A percentile compares a stretch with the other conserved stretches of the same genome.
Conservation (phyloP, 2,113 vertebrate species). For the Piaya cayana region DNA sequence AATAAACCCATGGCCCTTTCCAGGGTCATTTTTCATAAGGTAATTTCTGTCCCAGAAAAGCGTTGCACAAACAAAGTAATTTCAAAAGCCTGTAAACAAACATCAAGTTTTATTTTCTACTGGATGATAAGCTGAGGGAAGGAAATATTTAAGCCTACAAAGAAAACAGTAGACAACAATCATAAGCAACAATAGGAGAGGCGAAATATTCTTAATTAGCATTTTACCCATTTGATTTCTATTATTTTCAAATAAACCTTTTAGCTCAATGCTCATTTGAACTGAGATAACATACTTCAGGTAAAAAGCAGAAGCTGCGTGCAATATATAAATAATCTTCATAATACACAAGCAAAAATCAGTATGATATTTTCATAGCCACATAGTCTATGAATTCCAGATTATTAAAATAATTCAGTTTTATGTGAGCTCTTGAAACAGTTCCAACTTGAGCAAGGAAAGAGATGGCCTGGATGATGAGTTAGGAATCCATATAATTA, state of each 20-base stretch:
- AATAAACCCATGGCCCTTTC: neutral
- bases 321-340: neutral
- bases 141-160: neutral
- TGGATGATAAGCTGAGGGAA: neutral
- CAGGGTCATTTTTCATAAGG: neutral
- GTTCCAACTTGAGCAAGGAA: conserved; percentile 4
- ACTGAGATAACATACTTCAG: neutral
- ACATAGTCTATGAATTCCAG: neutral
- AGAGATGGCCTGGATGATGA: neutral
- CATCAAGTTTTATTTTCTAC: neutral
- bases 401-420: conserved; percentile 6
- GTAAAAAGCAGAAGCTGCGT: neutral
- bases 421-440: conserved; percentile 12
- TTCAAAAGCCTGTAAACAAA: neutral
- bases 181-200: neutral
- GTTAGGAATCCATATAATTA: neutral
- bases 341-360: neutral
- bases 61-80: neutral
- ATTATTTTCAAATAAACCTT: neutral
- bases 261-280: neutral
- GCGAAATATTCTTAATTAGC: neutral
- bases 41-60: neutral
- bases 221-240: neutral
- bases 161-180: neutral
- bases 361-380: neutral